Percentiles rank a stretch among this genome's conserved stretches.
Evolutionary conservation across 37 sponge, comb jelly and placozoan genomes (phyloP).

Genomic region (Ephydatia muelleri): DNA sequence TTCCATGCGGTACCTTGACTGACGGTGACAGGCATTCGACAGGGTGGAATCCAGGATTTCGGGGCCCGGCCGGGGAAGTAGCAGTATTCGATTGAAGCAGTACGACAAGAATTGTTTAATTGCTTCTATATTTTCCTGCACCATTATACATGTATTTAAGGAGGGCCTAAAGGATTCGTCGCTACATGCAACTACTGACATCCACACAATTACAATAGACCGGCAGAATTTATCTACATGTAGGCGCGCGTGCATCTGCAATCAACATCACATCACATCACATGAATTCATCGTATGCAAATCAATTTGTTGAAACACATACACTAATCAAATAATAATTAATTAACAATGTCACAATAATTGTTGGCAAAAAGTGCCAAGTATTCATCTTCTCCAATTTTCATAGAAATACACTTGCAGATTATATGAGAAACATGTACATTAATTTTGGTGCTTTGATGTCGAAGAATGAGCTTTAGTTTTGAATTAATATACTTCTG

Average conservation of each 20-base stretch:
- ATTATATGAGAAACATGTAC: background rate
- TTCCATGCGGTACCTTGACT: background rate
- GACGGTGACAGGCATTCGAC: background rate
- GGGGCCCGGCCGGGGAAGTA: background rate
- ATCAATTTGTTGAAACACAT: background rate
- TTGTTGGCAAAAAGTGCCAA: conserved; percentile 1
- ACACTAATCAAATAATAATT: background rate
- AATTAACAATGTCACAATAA: background rate
- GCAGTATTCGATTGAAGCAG: background rate
- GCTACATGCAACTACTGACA: background rate
- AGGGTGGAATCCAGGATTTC: background rate
- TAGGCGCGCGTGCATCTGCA: no score
- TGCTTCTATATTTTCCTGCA: no score
- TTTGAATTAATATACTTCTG: conserved; percentile 1
- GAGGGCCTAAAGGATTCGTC: background rate
- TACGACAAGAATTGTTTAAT: background rate
- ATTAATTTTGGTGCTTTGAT: background rate
- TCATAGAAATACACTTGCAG: background rate
- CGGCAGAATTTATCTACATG: background rate
- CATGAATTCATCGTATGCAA: background rate
- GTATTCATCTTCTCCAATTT: conserved; percentile 1
- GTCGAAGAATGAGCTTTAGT: conserved; percentile 1
- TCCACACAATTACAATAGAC: background rate
- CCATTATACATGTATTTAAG: background rate
- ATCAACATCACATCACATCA: no score